A percentile compares a stretch with the other conserved stretches of the same genome.
Conservation (phyloP, 1,140 invertebrate genomes). For the Pantala flavescens region DNA sequence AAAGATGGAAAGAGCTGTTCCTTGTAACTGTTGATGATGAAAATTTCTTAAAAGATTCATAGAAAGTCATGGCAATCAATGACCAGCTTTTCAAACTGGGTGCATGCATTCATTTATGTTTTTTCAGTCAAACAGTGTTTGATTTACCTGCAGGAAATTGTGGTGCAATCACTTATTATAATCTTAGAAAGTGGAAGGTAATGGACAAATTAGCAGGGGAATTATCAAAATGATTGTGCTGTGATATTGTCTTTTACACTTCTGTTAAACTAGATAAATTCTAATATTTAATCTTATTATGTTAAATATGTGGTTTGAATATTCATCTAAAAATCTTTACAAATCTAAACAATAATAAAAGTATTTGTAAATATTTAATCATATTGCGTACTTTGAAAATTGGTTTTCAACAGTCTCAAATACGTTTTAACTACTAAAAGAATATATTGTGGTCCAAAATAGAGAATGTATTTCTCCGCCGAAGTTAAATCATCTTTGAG, state of each 20-base stretch:
- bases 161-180: not conserved
- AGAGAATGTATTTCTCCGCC: constrained; percentile 8
- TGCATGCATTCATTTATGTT: not conserved
- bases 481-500: not conserved
- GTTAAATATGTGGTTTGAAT: constrained; percentile 9
- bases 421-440: not conserved
- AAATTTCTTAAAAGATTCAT: not conserved
- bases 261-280: constrained; percentile 21
- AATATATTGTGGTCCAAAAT: not conserved
- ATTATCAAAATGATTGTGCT: constrained; percentile 21
- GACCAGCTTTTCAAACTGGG: not conserved
- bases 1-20: not conserved
- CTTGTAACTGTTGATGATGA: not conserved
- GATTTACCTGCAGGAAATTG: not conserved
- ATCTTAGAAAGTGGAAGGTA: not conserved
- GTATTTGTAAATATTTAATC: not conserved
- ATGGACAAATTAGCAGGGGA: not conserved
- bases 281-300: constrained; percentile 2
- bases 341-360: not conserved
- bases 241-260: constrained; percentile 23
- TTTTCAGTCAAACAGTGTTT: not conserved
- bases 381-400: not conserved
- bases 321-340: constrained; percentile 8
- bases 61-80: not conserved
- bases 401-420: not conserved